These are phyloP conservation scores for Polypedilum vanderplanki DNA, from an alignment of 1,140 invertebrate species.

Conservation along the genomic window DNA sequence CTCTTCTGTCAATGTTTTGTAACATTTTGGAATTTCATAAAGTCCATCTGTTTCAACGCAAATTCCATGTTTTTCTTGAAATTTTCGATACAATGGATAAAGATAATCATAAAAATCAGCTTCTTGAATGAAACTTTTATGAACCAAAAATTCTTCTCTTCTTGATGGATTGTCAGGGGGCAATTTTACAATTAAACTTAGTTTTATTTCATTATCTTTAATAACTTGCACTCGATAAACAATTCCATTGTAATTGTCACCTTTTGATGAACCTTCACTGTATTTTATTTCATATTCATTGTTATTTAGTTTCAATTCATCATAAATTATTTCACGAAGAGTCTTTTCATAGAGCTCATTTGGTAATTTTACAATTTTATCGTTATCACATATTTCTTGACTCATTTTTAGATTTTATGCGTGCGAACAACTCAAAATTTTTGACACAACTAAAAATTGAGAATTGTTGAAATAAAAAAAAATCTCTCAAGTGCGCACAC, in stretches of 20 bases:
- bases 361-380: not conserved
- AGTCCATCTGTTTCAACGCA: slow-evolving; percentile 36
- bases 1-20: slow-evolving; percentile 38
- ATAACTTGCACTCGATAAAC: slow-evolving; percentile 37
- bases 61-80: slow-evolving; percentile 38
- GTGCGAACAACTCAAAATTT: too few relatives aligned
- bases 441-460: too few relatives aligned
- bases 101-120: slow-evolving; percentile 39
- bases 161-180: slow-evolving; percentile 37
- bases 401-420: too few relatives aligned
- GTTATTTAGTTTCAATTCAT: not conserved
- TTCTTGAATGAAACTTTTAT: slow-evolving; percentile 40
- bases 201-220: slow-evolving; percentile 26
- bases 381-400: too few relatives aligned
- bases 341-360: not conserved
- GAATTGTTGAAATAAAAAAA: too few relatives aligned
- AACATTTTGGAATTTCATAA: slow-evolving; percentile 42
- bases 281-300: not conserved
- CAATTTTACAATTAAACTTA: slow-evolving; percentile 38
- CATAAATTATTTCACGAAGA: not conserved
- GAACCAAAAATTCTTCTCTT: slow-evolving; percentile 39
- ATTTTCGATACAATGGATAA: slow-evolving; percentile 39
- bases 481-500: too few relatives aligned
- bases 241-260: slow-evolving; percentile 43
- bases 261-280: slow-evolving; percentile 36